These are phyloP conservation scores for Ptychadena robeensis DNA, from an alignment of 2,797 vertebrate genomes.

Conservation along the genomic window DNA sequence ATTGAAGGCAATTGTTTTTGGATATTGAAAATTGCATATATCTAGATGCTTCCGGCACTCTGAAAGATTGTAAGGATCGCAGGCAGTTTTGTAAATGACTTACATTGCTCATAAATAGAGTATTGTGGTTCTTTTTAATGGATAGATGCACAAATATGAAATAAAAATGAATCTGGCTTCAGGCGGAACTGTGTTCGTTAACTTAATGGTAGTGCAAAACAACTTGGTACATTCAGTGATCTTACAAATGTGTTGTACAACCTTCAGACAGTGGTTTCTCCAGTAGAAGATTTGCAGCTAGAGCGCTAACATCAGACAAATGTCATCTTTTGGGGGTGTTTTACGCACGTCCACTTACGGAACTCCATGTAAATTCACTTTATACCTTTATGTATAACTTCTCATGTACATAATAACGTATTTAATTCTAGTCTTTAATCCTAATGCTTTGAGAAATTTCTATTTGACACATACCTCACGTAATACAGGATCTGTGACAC, in stretches of 20 bases:
- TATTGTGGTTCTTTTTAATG: not conserved
- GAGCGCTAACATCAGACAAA: too few species aligned
- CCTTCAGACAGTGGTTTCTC: not conserved
- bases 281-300: too few species aligned
- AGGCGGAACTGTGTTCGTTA: not conserved
- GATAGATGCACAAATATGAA: too few species aligned
- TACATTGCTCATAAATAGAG: not conserved
- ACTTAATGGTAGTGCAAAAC: not conserved
- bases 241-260: not conserved
- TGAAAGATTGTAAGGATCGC: not conserved
- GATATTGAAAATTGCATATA: not conserved
- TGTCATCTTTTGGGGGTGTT: not conserved
- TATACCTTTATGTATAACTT: not conserved
- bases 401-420: not conserved
- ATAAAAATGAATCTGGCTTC: not conserved
- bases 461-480: conserved; percentile 83
- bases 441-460: too few species aligned
- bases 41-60: not conserved
- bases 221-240: not conserved
- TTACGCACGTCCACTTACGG: not conserved
- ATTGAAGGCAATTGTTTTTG: not conserved
- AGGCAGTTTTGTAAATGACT: not conserved
- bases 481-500: conserved; percentile 87
- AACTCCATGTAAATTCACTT: not conserved
- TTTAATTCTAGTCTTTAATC: not conserved